phyloP scores from a whole-genome alignment of 1,140 invertebrate genomes.

The Bombus breviceps region DNA sequence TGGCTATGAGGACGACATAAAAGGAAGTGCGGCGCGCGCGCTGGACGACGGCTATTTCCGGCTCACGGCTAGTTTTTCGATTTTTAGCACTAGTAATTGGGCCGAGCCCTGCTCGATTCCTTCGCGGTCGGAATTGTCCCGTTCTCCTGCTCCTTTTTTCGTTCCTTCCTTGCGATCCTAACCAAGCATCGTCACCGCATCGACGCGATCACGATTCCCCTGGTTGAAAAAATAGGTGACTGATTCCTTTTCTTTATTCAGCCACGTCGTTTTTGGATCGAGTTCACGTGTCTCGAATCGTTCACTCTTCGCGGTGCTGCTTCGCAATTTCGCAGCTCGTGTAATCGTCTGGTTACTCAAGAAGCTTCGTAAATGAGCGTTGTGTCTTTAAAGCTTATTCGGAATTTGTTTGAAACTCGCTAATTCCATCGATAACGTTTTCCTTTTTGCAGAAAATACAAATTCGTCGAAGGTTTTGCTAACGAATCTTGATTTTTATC shows the following conservation, averaged over 20 bases:
- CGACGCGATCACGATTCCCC: background rate
- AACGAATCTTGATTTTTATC: too few relatives aligned
- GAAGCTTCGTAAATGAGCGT: too few relatives aligned
- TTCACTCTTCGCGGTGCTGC: background rate
- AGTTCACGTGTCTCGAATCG: background rate
- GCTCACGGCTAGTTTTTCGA: conserved; percentile 29
- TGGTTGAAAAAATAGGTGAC: background rate
- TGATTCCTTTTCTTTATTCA: background rate
- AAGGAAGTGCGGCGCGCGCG: conserved; percentile 61
- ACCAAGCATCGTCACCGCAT: background rate
- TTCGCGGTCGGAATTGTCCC: conserved; percentile 13
- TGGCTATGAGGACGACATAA: conserved; percentile 58
- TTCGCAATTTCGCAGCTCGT: too few relatives aligned
- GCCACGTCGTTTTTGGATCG: background rate
- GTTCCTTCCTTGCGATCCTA: background rate
- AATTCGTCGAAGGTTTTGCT: too few relatives aligned
- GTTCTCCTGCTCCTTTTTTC: background rate
- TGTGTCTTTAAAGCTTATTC: too few relatives aligned
- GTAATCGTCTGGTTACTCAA: too few relatives aligned
- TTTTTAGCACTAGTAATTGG: conserved; percentile 54
- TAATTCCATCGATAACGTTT: too few relatives aligned
- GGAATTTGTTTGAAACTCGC: too few relatives aligned
- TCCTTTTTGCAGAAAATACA: too few relatives aligned
- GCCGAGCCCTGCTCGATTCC: conserved; percentile 24
- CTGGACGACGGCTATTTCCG: conserved; percentile 61